Evolutionary conservation across 2,113 vertebrate species (phyloP).

Genomic region (Pelvicachromis taeniatus): DNA sequence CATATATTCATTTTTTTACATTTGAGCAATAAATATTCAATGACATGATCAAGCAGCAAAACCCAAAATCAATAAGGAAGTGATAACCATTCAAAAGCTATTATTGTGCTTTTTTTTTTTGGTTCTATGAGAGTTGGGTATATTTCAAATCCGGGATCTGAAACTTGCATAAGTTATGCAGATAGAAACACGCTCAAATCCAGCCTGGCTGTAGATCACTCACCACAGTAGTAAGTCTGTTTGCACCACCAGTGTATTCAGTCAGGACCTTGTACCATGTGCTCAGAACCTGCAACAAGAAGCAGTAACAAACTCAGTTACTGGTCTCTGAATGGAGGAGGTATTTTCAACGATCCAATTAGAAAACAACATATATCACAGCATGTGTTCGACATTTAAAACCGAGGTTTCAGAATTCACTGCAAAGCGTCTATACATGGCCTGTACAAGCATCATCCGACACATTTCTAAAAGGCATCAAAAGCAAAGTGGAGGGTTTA

Average conservation of each 20-base stretch:
- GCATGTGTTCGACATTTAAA: neutral
- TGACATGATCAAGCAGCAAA: neutral
- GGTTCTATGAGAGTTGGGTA: neutral
- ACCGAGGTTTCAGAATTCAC: neutral
- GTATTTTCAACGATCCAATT: neutral
- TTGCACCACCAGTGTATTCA: constrained; percentile 36
- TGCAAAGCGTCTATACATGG: neutral
- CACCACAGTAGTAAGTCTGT: constrained; percentile 62
- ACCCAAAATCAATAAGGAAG: neutral
- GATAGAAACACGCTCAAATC: neutral
- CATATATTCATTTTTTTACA: neutral
- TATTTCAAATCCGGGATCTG: neutral
- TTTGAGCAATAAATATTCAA: neutral
- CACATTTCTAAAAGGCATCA: neutral
- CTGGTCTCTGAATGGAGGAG: neutral
- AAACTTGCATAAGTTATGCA: neutral
- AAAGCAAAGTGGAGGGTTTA: neutral
- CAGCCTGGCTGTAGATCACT: constrained; percentile 9
- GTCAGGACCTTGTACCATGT: constrained; percentile 39
- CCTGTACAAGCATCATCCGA: neutral
- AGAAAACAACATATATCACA: neutral
- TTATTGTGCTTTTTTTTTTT: neutral
- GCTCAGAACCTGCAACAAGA: constrained; percentile 41
- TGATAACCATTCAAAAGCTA: neutral
- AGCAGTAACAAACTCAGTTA: neutral